These are phyloP conservation scores for Helicoverpa zea DNA, from an alignment of 1,140 invertebrate genomes.

Conservation along the genomic window DNA sequence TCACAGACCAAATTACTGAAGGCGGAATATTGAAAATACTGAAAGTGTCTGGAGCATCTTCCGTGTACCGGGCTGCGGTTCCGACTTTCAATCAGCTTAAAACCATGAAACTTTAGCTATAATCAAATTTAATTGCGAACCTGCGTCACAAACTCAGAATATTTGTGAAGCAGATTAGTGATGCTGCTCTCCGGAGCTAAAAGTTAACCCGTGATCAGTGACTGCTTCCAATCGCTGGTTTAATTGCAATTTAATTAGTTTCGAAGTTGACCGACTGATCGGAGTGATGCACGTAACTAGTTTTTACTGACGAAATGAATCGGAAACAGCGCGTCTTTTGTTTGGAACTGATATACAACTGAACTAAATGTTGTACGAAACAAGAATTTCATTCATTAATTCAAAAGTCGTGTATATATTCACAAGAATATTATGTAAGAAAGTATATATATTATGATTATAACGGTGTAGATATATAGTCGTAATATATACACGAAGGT, in stretches of 20 bases:
- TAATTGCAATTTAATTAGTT: conserved; percentile 22
- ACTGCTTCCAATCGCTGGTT: conserved; percentile 1
- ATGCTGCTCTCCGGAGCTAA: background rate
- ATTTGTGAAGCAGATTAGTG: conserved; percentile 23
- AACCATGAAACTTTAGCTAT: conserved; percentile 1
- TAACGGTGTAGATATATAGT: no score
- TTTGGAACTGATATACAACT: background rate
- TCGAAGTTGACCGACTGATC: background rate
- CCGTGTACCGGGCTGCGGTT: background rate
- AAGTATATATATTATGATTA: no score
- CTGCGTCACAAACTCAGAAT: conserved; percentile 22
- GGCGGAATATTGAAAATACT: conserved; percentile 1
- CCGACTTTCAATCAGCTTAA: background rate
- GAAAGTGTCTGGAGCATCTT: background rate
- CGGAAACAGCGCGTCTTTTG: background rate
- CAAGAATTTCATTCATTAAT: no score
- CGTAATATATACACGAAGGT: no score
- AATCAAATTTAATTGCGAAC: conserved; percentile 21
- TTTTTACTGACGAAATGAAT: background rate
- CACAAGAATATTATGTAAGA: no score
- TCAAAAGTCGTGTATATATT: no score
- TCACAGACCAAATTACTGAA: conserved; percentile 2
- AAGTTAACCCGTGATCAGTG: conserved; percentile 11
- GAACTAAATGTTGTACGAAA: no score
- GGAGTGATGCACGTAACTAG: background rate